phyloP scores from a whole-genome alignment of 2,888 invertebrate genomes.

The Apodemia zela region DNA sequence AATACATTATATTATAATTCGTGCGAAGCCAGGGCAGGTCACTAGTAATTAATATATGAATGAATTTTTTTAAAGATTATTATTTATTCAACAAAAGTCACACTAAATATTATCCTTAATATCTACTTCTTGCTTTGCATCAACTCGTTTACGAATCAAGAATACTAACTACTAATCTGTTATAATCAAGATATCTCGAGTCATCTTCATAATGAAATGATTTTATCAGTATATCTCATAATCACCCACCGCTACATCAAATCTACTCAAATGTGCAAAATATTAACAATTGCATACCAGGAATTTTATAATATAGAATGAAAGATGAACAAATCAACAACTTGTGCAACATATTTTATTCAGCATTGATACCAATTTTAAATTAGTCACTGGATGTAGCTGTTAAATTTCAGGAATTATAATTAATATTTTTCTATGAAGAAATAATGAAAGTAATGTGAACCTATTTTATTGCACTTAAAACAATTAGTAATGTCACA shows the following conservation, averaged over 20 bases:
- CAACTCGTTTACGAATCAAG: not conserved
- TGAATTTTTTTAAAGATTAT: too few relatives aligned
- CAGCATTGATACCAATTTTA: not conserved
- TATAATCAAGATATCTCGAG: not conserved
- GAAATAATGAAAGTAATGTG: not conserved
- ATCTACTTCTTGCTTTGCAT: too few relatives aligned
- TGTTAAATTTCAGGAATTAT: not conserved
- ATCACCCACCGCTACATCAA: too few relatives aligned
- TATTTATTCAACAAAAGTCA: too few relatives aligned
- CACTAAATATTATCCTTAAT: too few relatives aligned
- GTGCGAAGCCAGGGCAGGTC: too few relatives aligned
- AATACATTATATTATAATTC: too few relatives aligned
- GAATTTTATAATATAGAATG: not conserved
- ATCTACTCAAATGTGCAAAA: slow-evolving; percentile 17
- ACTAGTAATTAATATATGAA: too few relatives aligned
- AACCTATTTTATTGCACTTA: not conserved
- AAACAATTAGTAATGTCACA: not conserved
- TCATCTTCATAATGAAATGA: not conserved
- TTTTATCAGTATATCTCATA: too few relatives aligned
- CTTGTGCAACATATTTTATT: slow-evolving; percentile 5
- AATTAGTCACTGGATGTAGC: not conserved
- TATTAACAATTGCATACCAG: slow-evolving; percentile 20
- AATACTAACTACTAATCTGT: not conserved
- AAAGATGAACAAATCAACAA: not conserved
- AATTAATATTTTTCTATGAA: not conserved